Evolutionary conservation across 2,888 invertebrate species (phyloP).

Genomic region (Saturnia japonica): DNA sequence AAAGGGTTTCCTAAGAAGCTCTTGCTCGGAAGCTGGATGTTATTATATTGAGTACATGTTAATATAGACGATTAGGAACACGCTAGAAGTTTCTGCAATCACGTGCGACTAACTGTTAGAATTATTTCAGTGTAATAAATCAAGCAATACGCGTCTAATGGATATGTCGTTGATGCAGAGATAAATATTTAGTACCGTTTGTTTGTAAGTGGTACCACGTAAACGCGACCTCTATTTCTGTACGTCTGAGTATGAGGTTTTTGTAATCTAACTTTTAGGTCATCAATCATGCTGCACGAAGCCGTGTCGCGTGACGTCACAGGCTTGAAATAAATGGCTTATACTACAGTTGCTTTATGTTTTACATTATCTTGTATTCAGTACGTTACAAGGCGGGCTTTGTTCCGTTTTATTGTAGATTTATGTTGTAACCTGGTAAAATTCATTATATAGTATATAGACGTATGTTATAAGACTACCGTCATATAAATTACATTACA

Average conservation of each 20-base stretch:
- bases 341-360: conserved; percentile 8
- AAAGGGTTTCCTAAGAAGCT: background rate
- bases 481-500: no score
- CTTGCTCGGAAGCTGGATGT: background rate
- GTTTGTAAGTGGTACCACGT: background rate
- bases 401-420: conserved; percentile 5
- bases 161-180: no score
- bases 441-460: background rate
- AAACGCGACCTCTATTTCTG: background rate
- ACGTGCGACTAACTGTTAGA: background rate
- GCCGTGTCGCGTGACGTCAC: conserved; percentile 24
- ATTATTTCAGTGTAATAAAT: background rate
- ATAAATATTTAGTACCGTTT: background rate
- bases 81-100: background rate
- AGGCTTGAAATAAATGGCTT: conserved; percentile 21
- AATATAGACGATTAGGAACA: background rate
- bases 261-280: conserved; percentile 33
- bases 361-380: conserved; percentile 9
- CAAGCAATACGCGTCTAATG: no score
- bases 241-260: conserved; percentile 14
- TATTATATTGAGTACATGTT: background rate
- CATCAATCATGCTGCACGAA: conserved; percentile 34
- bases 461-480: background rate
- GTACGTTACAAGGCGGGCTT: conserved; percentile 5
- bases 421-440: conserved; percentile 4